Conservation (phyloP, 2,113 vertebrate genomes). For the Pomatostomus ruficeps region DNA sequence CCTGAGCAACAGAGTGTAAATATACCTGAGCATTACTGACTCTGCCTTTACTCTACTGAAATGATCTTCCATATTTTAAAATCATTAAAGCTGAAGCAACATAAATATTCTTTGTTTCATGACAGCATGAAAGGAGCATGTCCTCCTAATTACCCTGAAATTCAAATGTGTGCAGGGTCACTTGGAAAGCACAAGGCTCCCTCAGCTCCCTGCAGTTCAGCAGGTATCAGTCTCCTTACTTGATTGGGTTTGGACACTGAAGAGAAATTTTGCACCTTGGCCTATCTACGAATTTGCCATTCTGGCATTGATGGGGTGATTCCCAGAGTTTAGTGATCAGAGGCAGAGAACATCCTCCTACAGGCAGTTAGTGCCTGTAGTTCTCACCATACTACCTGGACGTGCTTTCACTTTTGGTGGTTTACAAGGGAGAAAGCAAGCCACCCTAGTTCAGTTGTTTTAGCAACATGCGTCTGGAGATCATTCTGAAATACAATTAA, state of each 20-base stretch:
- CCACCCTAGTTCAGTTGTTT: not conserved
- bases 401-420: not conserved
- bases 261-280: not conserved
- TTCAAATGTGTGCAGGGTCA: not conserved
- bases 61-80: not conserved
- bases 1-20: not conserved
- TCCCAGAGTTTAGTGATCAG: not conserved
- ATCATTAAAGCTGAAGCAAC: not conserved
- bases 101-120: not conserved
- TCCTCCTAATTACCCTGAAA: not conserved
- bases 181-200: not conserved
- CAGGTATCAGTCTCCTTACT: not conserved
- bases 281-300: not conserved
- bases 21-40: not conserved
- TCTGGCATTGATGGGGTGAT: not conserved
- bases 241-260: not conserved
- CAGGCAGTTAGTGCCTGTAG: not conserved
- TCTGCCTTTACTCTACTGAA: not conserved
- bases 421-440: not conserved
- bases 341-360: not conserved
- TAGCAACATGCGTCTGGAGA: rapidly evolving
- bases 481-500: not conserved
- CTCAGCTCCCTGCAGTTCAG: not conserved
- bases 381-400: not conserved
- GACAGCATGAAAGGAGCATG: not conserved